Evolutionary conservation across 2,797 vertebrate genomes (phyloP).

Genomic region (Enteromius argenteus): DNA sequence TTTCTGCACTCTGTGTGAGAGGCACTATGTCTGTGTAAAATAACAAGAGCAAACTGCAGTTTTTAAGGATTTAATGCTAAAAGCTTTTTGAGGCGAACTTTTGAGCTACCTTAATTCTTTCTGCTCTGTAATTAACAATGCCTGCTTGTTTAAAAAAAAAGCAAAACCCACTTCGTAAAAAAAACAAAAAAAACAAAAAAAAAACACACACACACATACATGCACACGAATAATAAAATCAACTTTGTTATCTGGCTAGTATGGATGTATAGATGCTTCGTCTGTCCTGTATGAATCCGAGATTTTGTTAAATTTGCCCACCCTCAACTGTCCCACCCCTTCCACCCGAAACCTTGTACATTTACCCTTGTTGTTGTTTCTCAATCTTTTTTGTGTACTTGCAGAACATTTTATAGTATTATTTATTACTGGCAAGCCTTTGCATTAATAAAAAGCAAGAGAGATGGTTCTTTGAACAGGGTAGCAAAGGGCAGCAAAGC

Average conservation of each 20-base stretch:
- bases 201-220: slow-evolving; percentile 68
- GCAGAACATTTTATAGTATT: slow-evolving; percentile 85
- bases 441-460: slow-evolving; percentile 71
- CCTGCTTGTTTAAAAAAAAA: slow-evolving; percentile 74
- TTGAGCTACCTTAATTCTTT: slow-evolving; percentile 87
- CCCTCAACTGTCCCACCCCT: slow-evolving; percentile 54
- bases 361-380: slow-evolving; percentile 82
- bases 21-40: slow-evolving; percentile 61
- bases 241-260: slow-evolving; percentile 83
- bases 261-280: slow-evolving; percentile 85
- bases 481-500: slow-evolving; percentile 73
- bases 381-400: slow-evolving; percentile 80
- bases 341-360: slow-evolving; percentile 70
- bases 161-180: slow-evolving; percentile 77
- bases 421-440: slow-evolving; percentile 86
- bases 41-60: slow-evolving; percentile 62
- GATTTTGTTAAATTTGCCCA: slow-evolving; percentile 76
- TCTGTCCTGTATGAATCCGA: slow-evolving; percentile 80
- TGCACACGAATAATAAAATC: slow-evolving; percentile 67
- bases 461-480: slow-evolving; percentile 75
- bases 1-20: slow-evolving; percentile 56
- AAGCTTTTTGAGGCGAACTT: slow-evolving; percentile 74
- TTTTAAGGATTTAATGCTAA: slow-evolving; percentile 70
- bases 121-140: slow-evolving; percentile 74
- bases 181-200: slow-evolving; percentile 58